phyloP scores from a whole-genome alignment of 2,797 vertebrate species.

The Dromococcyx pavoninus region DNA sequence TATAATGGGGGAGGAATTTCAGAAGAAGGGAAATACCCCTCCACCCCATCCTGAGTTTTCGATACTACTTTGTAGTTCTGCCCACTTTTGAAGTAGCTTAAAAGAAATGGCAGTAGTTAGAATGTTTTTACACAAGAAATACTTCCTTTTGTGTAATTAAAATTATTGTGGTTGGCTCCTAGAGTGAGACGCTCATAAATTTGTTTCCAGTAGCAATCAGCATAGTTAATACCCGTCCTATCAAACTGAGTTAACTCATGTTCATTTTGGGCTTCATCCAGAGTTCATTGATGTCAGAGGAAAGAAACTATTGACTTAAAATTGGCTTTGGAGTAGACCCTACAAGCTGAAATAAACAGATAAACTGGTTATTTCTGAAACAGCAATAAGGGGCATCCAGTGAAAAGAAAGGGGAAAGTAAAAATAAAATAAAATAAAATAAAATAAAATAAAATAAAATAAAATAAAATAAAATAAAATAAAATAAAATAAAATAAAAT shows the following conservation, averaged over 20 bases:
- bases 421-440: background rate
- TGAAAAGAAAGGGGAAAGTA: background rate
- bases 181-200: slow-evolving; percentile 37
- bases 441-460: background rate
- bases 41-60: slow-evolving; percentile 63
- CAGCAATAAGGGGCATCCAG: background rate
- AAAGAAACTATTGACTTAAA: slow-evolving; percentile 47
- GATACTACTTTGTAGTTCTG: slow-evolving; percentile 64
- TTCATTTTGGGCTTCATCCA: slow-evolving; percentile 53
- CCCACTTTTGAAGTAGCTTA: slow-evolving; percentile 70
- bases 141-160: slow-evolving; percentile 71
- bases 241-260: slow-evolving; percentile 5
- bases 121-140: slow-evolving; percentile 65
- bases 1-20: slow-evolving; percentile 65
- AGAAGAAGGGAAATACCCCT: slow-evolving; percentile 69
- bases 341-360: slow-evolving; percentile 40
- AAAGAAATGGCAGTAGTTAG: slow-evolving; percentile 68
- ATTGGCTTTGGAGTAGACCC: background rate
- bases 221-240: slow-evolving; percentile 23
- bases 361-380: background rate
- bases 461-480: background rate
- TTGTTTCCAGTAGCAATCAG: slow-evolving; percentile 55
- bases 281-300: slow-evolving; percentile 37
- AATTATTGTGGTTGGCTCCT: slow-evolving; percentile 64
- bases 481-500: background rate